Conservation (phyloP, 2,888 invertebrate species). For the Diloba caeruleocephala region DNA sequence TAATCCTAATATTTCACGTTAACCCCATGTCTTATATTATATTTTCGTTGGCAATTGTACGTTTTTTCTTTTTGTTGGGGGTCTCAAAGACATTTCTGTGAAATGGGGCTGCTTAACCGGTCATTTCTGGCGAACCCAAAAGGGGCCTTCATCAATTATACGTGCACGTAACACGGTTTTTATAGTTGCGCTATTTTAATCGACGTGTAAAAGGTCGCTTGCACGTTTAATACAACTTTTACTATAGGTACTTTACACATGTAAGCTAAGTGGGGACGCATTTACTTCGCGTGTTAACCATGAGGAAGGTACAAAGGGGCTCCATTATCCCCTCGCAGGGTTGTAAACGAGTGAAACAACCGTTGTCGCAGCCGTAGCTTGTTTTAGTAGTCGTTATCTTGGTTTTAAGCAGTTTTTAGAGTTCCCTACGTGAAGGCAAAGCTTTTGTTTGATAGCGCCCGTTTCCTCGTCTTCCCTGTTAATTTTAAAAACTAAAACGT, state of each 20-base stretch:
- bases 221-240: slow-evolving; percentile 29
- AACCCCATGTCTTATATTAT: too few species aligned
- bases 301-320: slow-evolving; percentile 53
- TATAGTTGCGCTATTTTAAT: slow-evolving; percentile 6
- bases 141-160: too few species aligned
- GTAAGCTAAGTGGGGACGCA: slow-evolving; percentile 47
- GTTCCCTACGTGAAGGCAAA: slow-evolving; percentile 23
- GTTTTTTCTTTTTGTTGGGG: too few species aligned
- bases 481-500: slow-evolving; percentile 35
- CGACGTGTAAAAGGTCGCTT: slow-evolving; percentile 10
- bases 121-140: too few species aligned
- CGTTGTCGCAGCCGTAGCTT: slow-evolving; percentile 45
- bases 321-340: slow-evolving; percentile 49
- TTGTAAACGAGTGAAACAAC: slow-evolving; percentile 52
- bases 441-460: slow-evolving; percentile 25
- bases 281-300: slow-evolving; percentile 43
- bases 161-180: not conserved
- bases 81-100: too few species aligned
- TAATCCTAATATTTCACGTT: too few species aligned
- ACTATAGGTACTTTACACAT: slow-evolving; percentile 32
- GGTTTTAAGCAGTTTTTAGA: slow-evolving; percentile 53
- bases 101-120: too few species aligned
- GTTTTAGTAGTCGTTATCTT: slow-evolving; percentile 53
- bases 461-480: slow-evolving; percentile 23
- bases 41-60: too few species aligned